Evolutionary conservation across 2,888 invertebrate genomes (phyloP), one percentile per base, ranked within the genome.

Genomic region (Prosopocoilus inquinatus): DNA sequence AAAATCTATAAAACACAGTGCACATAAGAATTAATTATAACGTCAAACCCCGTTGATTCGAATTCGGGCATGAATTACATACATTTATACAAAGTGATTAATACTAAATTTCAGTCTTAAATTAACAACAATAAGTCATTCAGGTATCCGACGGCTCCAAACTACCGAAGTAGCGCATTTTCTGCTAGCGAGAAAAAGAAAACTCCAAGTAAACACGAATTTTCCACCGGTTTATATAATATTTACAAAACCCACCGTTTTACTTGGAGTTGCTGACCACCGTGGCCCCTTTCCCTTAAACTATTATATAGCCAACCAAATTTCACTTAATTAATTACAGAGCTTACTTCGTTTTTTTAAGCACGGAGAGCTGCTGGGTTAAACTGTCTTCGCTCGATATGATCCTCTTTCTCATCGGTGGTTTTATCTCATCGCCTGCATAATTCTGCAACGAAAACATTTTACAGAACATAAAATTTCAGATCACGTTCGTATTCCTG

Each of bases 351-450:
- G 80, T 74, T 70, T 84, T 84, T 74, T 86, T 87, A 51, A 87
- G 78, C 50, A 84, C 83, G 63, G 84, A 81, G 50, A 87, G 80
- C 74, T 87, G 85, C 41, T 81, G 77, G 3, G 84, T 85, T 51
- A 87, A 77, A 65, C 82, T 84, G 52, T 84, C 83, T 71, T 87
- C 86, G 59, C 80, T 81, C 1, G 84, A 80, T 45, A 86, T 81
- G 70, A 84, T 86, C 54, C 86, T 80, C 69, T 87, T 87, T 64
- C 84, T 81, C 70, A 85, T 82, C 64, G 81, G 78, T 61, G 78
- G 72, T 50, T 70, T 72, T 9, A 72, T 51, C 3, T 70, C 70
- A 48, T 66, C 64, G 12, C 58, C 63, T 32, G 52, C 58, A 47
- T 70, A 69, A 50, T 70, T 70, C 78, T 77, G 72, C 5, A 73